These are phyloP conservation scores for Capromys pilorides DNA, from an alignment of 2,797 vertebrate genomes.

Conservation along the genomic window DNA sequence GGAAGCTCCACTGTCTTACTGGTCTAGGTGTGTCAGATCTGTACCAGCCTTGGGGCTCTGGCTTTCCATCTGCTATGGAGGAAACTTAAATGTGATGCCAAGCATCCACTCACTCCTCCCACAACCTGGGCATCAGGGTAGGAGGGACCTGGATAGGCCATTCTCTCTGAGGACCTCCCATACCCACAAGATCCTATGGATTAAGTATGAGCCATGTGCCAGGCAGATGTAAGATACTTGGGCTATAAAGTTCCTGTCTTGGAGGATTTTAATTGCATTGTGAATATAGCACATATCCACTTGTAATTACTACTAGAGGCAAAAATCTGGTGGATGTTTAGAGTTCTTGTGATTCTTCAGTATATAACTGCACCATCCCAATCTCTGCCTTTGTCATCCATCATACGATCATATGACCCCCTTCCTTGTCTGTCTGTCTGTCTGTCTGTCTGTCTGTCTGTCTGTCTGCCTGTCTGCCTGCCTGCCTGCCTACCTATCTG, in stretches of 20 bases:
- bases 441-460: no score
- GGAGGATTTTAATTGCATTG: no score
- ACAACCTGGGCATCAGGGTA: background rate
- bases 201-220: background rate
- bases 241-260: background rate
- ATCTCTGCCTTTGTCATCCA: rapidly evolving
- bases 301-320: background rate
- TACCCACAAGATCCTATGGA: background rate
- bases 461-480: no score
- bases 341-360: rapidly evolving
- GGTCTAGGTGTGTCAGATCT: background rate
- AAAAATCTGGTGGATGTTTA: background rate
- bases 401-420: rapidly evolving
- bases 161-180: background rate
- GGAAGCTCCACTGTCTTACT: background rate
- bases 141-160: background rate
- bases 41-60: background rate
- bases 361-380: rapidly evolving
- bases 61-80: background rate
- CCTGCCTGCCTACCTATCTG: no score
- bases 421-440: background rate
- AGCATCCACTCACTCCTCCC: background rate
- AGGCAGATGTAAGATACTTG: background rate
- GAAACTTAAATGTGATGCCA: background rate
- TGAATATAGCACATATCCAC: background rate